Evolutionary conservation across 1,140 invertebrate genomes (phyloP).

Genomic region (Dysdera silvatica): DNA sequence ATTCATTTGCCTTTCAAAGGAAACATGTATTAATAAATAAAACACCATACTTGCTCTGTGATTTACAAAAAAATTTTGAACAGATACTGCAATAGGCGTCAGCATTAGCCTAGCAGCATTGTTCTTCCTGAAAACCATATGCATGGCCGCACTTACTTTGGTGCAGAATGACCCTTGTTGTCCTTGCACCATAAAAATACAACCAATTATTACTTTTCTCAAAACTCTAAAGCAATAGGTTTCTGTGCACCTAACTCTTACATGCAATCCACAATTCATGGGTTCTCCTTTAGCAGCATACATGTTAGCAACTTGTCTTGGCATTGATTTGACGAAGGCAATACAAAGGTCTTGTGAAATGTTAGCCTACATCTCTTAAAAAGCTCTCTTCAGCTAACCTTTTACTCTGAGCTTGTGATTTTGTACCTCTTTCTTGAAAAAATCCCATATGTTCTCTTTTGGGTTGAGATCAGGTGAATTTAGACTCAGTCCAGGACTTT

Average conservation of each 20-base stretch:
- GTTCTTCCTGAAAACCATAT: no score
- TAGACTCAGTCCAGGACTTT: neutral
- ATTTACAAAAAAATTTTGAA: conserved; percentile 4
- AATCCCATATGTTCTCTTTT: neutral
- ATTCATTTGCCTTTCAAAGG: neutral
- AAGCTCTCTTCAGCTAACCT: neutral
- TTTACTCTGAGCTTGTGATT: neutral
- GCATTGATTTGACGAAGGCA: neutral
- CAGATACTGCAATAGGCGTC: neutral
- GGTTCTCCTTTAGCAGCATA: neutral
- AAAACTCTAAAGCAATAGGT: neutral
- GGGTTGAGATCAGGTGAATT: neutral
- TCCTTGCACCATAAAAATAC: no score
- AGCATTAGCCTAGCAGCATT: neutral
- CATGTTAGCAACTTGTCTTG: neutral
- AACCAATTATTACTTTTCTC: neutral
- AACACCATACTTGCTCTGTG: conserved; percentile 8
- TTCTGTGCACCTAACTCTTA: neutral
- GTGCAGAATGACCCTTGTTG: no score
- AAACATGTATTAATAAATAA: neutral
- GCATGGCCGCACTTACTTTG: no score
- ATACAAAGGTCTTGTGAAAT: neutral
- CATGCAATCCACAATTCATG: neutral
- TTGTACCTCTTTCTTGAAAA: neutral
- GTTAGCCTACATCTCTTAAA: neutral